phyloP scores from a whole-genome alignment of 2,888 invertebrate species.

The Polydrusus cervinus region DNA sequence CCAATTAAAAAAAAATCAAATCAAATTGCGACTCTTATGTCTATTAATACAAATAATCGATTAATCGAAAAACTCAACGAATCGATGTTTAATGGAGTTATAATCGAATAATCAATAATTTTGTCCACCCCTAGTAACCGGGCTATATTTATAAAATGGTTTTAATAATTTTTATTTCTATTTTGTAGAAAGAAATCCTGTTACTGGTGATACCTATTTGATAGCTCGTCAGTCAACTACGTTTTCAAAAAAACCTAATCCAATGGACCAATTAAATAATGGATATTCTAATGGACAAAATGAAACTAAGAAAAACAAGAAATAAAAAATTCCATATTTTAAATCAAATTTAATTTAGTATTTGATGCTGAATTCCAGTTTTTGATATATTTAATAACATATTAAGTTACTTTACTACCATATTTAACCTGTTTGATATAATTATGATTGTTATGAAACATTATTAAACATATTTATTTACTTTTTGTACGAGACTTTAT shows the following conservation, averaged over 20 bases:
- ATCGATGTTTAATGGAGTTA: no score
- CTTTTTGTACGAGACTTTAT: slow-evolving; percentile 7
- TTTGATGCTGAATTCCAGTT: neutral
- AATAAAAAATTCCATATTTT: slow-evolving; percentile 2
- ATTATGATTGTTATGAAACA: neutral
- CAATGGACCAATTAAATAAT: slow-evolving; percentile 11
- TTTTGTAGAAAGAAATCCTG: slow-evolving; percentile 62
- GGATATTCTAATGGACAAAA: neutral
- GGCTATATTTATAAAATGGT: no score
- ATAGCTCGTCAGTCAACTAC: slow-evolving; percentile 61
- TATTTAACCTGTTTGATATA: slow-evolving; percentile 6
- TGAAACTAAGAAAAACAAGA: slow-evolving; percentile 10
- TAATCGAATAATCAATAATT: no score
- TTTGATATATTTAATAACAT: slow-evolving; percentile 10
- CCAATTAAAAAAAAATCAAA: no score
- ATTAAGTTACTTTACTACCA: neutral
- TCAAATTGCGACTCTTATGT: no score
- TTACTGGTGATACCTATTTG: slow-evolving; percentile 69
- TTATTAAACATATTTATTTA: slow-evolving; percentile 11
- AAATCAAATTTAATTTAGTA: neutral
- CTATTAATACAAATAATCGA: no score
- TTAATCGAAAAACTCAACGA: no score
- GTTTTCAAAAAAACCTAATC: slow-evolving; percentile 3
- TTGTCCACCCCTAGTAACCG: no score
- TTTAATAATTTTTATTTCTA: slow-evolving; percentile 28